phyloP scores from a whole-genome alignment of 2,113 vertebrate genomes.

The Numenius arquata region DNA sequence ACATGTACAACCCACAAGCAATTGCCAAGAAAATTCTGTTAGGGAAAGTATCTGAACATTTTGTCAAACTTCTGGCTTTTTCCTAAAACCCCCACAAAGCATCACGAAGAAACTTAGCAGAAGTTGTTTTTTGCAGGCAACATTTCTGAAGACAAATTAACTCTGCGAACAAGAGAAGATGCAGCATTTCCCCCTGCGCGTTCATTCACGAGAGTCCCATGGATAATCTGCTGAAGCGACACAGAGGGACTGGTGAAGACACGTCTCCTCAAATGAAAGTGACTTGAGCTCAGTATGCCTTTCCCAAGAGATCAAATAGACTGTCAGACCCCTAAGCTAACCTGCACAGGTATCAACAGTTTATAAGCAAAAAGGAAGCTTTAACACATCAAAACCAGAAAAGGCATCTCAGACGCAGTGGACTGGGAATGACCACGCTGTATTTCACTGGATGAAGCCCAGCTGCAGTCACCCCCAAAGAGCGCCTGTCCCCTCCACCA shows the following conservation, averaged over 20 bases:
- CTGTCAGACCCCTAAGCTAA: neutral
- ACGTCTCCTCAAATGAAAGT: neutral
- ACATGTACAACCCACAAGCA: neutral
- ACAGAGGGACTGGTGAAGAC: neutral
- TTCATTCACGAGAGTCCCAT: fast-evolving
- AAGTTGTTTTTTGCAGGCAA: neutral
- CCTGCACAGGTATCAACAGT: neutral
- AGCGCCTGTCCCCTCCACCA: no score
- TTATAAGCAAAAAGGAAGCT: neutral
- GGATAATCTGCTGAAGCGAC: no score
- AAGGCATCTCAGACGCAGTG: neutral
- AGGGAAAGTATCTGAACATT: neutral
- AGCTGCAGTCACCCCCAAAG: neutral
- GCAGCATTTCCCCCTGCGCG: neutral
- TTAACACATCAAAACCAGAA: neutral
- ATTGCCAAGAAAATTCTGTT: neutral
- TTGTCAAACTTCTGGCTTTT: neutral
- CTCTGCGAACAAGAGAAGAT: neutral
- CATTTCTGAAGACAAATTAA: neutral
- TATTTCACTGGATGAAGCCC: neutral
- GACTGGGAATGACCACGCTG: neutral
- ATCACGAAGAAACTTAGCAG: neutral
- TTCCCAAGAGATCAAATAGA: neutral
- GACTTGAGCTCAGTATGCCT: neutral
- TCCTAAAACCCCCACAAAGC: neutral